Evolutionary conservation across 2,888 invertebrate species (phyloP).

Genomic region (Erannis defoliaria): DNA sequence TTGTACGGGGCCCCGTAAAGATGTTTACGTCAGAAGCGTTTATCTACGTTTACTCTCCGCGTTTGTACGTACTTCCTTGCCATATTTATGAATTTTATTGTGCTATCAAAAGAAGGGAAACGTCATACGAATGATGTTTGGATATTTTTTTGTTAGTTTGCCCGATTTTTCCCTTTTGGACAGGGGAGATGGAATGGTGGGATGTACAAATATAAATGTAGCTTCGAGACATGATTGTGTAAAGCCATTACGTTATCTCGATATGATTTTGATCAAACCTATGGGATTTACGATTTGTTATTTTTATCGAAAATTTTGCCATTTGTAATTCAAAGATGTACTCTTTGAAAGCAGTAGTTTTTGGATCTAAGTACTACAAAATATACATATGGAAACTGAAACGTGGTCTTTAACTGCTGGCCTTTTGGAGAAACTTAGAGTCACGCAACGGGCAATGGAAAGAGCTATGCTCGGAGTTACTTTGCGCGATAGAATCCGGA

Average conservation of each 20-base stretch:
- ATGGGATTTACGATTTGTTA: no score
- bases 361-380: no score
- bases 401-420: no score
- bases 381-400: no score
- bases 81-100: conserved; percentile 37
- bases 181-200: conserved; percentile 2
- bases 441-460: no score
- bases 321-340: no score
- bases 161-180: conserved; percentile 30
- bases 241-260: not conserved
- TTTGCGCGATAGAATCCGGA: no score
- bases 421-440: no score
- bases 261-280: not conserved
- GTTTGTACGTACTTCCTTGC: conserved; percentile 33
- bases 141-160: conserved; percentile 35
- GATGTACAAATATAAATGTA: not conserved
- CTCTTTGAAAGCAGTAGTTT: no score
- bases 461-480: no score
- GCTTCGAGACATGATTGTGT: conserved; percentile 13
- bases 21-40: conserved; percentile 39
- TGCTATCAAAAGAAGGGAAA: conserved; percentile 32
- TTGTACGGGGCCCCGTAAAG: conserved; percentile 36
- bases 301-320: no score
- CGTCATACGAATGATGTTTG: conserved; percentile 34
- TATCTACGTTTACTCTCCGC: conserved; percentile 37